Conservation (phyloP, 2,888 invertebrate species). For the Exocentrus adspersus region DNA sequence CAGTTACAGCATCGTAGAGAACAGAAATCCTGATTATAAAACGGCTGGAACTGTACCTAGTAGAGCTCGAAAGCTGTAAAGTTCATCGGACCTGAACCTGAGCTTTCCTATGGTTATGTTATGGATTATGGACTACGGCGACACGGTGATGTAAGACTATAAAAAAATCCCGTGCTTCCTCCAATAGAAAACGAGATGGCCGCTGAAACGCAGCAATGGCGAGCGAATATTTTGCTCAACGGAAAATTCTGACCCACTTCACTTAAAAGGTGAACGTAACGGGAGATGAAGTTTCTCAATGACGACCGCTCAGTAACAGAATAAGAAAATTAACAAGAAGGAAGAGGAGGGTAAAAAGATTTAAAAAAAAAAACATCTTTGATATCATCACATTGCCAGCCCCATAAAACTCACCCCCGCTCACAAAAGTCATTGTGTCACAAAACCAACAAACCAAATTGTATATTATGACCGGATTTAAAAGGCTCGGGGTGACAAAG, state of each 20-base stretch:
- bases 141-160: too few relatives aligned
- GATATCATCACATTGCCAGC: too few relatives aligned
- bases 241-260: background rate
- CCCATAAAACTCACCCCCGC: background rate
- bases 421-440: background rate
- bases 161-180: background rate
- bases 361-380: too few relatives aligned
- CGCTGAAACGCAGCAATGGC: background rate
- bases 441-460: background rate
- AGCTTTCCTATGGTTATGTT: too few relatives aligned
- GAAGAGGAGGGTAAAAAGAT: too few relatives aligned
- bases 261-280: background rate
- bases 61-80: slow-evolving; percentile 4
- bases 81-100: slow-evolving; percentile 13
- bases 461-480: background rate
- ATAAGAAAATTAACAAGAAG: too few relatives aligned
- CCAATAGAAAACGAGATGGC: background rate
- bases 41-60: background rate
- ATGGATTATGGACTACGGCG: too few relatives aligned
- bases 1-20: slow-evolving; percentile 14
- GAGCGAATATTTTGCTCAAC: background rate
- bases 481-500: background rate
- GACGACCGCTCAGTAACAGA: background rate
- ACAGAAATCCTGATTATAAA: background rate
- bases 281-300: background rate